Evolutionary conservation across 2,797 vertebrate genomes (phyloP), one percentile per base, ranked within the genome.

Genomic region (Triplophysa yarkandensis): DNA sequence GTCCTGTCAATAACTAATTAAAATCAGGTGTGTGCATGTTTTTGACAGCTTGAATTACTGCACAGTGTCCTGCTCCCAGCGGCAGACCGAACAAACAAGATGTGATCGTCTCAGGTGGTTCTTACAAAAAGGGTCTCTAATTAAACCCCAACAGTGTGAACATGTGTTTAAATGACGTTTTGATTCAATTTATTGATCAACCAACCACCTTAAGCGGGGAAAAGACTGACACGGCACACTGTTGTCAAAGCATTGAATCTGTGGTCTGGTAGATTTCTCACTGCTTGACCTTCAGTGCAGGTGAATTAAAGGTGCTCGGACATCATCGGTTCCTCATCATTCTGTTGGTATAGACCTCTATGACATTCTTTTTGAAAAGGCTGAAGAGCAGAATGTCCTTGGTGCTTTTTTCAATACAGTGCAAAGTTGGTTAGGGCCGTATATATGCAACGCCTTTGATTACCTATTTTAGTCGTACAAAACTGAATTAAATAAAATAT

Each of bases 81-180:
- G 8, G 28, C 46, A 16, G 13, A 4, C 6, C 34, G 13, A 63
- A 64, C 36, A 46, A 30, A 30, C 36, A 39, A 13, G 36, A 30
- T 54, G 28, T 41, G 25, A 3, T 19, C 39, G 54, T 66, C 52
- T 71, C 4, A 1, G 36, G 30, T 27, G 63, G 68, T 74, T 8
- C 48, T 55, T 19, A 54, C 71, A 39, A 61, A 50, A 28, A 61
- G 66, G 50, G 9, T 75, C 60, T 43, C 39, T 73, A 74, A 78
- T 74, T 64, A 71, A 75, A 79, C 43, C 39, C 6, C 30, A n/a
- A 32, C 57, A 64, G 34, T 75, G 71, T 65, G 46, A 83, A 28
- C 67, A 64, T 57, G 41, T 61, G 71, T 80, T 72, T 80, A 39
- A 80, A 73, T 36, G 44, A 46, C 55, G 72, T 57, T 75, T 41